Percentiles rank a stretch among this genome's conserved stretches.
phyloP scores from a whole-genome alignment of 2,797 vertebrate genomes.

The Otus scops region DNA sequence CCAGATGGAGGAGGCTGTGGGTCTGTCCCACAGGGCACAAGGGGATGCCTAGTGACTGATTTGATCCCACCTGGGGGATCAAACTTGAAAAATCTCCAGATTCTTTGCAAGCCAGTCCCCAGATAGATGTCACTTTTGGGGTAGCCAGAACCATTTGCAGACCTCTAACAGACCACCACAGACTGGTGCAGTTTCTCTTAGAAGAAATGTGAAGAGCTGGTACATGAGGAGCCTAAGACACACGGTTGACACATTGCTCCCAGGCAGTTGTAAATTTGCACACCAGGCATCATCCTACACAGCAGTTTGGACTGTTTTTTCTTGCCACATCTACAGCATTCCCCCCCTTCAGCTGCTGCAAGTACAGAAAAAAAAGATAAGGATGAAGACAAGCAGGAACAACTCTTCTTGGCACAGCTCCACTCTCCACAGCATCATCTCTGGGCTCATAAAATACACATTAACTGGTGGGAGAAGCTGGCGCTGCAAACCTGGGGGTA shows the following conservation, averaged over 20 bases:
- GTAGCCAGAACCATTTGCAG: neutral
- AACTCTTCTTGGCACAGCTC: slow-evolving; percentile 22
- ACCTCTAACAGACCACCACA: neutral
- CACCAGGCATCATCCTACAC: neutral
- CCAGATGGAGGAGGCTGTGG: neutral
- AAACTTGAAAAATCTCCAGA: neutral
- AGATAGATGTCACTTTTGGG: neutral
- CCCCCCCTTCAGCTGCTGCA: neutral
- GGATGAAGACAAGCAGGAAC: slow-evolving; percentile 28
- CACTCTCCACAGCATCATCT: neutral
- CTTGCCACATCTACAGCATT: neutral
- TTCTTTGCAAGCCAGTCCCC: neutral
- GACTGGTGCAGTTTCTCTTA: neutral
- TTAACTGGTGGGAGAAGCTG: slow-evolving; percentile 13
- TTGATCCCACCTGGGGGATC: neutral
- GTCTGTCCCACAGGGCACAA: neutral
- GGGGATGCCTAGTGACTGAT: neutral
- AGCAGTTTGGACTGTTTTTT: neutral
- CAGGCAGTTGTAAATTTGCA: neutral
- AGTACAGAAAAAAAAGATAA: neutral
- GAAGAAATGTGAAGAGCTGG: neutral
- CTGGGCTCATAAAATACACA: slow-evolving; percentile 35
- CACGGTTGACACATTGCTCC: neutral
- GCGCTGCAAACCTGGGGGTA: neutral
- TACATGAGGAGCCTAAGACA: neutral